These are phyloP conservation scores for Okamejei kenojei DNA, from an alignment of 2,797 vertebrate species.

Conservation along the genomic window DNA sequence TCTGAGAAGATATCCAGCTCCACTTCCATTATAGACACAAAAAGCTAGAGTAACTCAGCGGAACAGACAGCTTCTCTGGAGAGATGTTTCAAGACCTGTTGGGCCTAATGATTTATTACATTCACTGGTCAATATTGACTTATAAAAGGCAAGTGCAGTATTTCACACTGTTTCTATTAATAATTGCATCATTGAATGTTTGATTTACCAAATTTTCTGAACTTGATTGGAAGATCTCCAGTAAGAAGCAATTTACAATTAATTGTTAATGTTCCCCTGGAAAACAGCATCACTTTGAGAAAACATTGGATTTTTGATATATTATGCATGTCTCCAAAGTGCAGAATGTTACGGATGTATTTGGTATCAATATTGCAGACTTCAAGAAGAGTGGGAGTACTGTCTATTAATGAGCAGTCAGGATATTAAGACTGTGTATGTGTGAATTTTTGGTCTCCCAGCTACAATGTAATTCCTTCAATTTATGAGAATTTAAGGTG, in stretches of 20 bases:
- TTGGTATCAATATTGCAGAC: not conserved
- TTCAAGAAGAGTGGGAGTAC: not conserved
- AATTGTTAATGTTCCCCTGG: not conserved
- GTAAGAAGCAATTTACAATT: not conserved
- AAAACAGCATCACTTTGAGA: not conserved
- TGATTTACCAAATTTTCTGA: not conserved
- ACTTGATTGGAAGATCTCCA: not conserved
- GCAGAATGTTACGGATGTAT: not conserved
- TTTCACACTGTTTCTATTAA: not conserved
- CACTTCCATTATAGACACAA: not conserved
- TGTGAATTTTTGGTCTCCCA: not conserved
- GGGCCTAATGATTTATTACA: not conserved
- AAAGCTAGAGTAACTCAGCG: too few species aligned
- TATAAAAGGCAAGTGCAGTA: not conserved
- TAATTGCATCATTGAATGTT: not conserved
- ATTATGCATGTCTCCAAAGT: not conserved
- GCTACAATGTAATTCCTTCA: not conserved
- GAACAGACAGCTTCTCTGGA: too few species aligned
- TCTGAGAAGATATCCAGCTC: not conserved
- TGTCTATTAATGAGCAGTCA: not conserved
- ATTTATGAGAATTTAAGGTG: not conserved
- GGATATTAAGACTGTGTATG: not conserved
- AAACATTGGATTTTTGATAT: not conserved
- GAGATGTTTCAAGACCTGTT: not conserved
- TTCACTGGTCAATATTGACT: not conserved